Conservation (phyloP, 2,797 vertebrate genomes). For the Stomatorhinus walkeri region DNA sequence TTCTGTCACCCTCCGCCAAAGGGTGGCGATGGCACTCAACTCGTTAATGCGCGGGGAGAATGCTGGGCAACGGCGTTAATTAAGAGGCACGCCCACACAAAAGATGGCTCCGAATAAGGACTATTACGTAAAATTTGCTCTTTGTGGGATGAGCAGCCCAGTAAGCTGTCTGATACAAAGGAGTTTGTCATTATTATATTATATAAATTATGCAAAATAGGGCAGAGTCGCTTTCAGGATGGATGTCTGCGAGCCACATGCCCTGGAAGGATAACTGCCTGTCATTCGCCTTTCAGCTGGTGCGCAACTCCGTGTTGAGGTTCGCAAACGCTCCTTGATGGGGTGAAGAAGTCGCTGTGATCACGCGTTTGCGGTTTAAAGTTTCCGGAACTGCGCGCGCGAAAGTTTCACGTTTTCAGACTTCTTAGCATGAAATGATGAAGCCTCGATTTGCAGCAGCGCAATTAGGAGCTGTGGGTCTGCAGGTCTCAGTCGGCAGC, state of each 20-base stretch:
- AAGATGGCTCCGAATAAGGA: conserved; percentile 56
- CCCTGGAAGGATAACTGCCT: not conserved
- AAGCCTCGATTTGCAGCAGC: not conserved
- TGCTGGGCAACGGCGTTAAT: conserved; percentile 60
- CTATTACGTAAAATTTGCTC: conserved; percentile 64
- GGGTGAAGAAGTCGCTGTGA: not conserved
- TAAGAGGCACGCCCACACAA: conserved; percentile 66
- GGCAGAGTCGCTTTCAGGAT: not conserved
- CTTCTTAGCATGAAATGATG: not conserved
- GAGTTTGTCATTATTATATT: not conserved
- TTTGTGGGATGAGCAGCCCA: conserved; percentile 52
- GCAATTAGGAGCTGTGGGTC: not conserved
- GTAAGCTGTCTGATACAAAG: not conserved
- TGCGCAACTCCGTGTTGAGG: not conserved
- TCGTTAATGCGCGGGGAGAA: conserved; percentile 50
- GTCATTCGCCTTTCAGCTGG: not conserved
- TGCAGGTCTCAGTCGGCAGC: not conserved
- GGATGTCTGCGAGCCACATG: not conserved
- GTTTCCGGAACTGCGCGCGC: not conserved
- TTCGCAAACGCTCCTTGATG: not conserved
- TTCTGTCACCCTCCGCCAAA: not conserved
- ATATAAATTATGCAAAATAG: not conserved
- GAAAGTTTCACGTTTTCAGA: not conserved
- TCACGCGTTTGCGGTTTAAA: not conserved
- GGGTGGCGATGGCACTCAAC: conserved; percentile 38